Conservation (phyloP, 1,140 invertebrate genomes). For the Pteromalus puparum region DNA sequence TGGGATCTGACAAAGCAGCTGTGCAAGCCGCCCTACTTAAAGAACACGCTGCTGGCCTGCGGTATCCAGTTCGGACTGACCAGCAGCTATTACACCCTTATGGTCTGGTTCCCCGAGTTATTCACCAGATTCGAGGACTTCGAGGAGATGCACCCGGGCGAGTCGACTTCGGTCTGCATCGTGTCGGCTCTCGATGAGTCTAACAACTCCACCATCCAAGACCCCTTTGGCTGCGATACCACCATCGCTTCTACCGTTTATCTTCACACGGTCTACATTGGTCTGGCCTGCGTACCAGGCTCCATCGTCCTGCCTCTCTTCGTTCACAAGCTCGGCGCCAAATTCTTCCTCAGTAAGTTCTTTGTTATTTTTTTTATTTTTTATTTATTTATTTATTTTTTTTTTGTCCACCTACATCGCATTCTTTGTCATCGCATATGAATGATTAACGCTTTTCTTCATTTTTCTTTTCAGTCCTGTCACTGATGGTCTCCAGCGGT, state of each 20-base stretch:
- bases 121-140: constrained; percentile 84
- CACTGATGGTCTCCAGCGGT: constrained; percentile 82
- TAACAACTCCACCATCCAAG: constrained; percentile 64
- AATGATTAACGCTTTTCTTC: neutral
- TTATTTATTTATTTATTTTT: too few species aligned
- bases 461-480: constrained; percentile 78
- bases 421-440: neutral
- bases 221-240: constrained; percentile 64
- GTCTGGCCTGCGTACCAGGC: constrained; percentile 84
- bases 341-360: constrained; percentile 84
- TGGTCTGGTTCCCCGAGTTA: constrained; percentile 90
- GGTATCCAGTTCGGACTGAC: constrained; percentile 85
- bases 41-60: constrained; percentile 83
- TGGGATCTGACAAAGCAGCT: constrained; percentile 82
- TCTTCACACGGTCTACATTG: constrained; percentile 83
- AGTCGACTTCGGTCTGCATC: constrained; percentile 82
- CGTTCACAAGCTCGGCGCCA: constrained; percentile 83
- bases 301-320: constrained; percentile 84
- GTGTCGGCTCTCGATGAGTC: constrained; percentile 76
- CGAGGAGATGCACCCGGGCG: constrained; percentile 78
- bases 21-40: constrained; percentile 81
- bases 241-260: constrained; percentile 80
- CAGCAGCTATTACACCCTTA: constrained; percentile 87
- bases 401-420: too few species aligned
- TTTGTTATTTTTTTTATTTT: too few species aligned